Base-by-base conservation (phyloP, 1,140 invertebrate species). In the Heliconius nattereri region DNA sequence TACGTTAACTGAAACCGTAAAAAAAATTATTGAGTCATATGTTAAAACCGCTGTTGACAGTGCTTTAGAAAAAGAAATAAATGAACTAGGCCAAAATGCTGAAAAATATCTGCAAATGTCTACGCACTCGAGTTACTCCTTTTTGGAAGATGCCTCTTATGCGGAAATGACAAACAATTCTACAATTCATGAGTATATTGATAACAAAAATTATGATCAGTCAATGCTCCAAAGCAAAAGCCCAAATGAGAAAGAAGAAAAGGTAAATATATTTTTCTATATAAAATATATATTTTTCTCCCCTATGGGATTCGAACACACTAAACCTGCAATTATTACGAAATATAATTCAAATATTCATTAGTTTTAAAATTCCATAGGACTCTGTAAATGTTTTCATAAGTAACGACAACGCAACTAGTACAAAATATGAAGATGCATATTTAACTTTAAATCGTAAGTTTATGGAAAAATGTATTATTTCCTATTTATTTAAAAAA, bases 391-490 rank as follows among this genome's bases (percentile, higher is more conserved):
- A 29, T 29, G 26, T 13, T 11, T 29, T 29, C 11, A 66, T 5
- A 66, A 66, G 26, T 29, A 66, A 29, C 60, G 60, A 66, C 3
- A 66, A 66, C 13, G 60, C 23, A 29, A 66, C 23, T 29, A 66
- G 0, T 13, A 29, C 60, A 66, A 66, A 66, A 66, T 92, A 89
- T 85, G 92, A 92, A 89, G 87, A 91, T 79, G 86, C 90, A 29
- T 94, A 86, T 82, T 83, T 91, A 71, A 89, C 90, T 45, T 78
- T 94, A 73, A 94, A 94, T 82, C 88, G 92, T 94, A 86, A 88
- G 91, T 37, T 54, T 7, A 72, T 72, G 8, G 20, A 23, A 60
- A 26, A 60, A 60, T 26, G 20, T 60, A 2, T 26, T 13, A 23
- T 60, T 60, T 23, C 2, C 23, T 60, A n/a, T 60, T n/a, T 13